Evolutionary conservation across 2,113 vertebrate species (phyloP).

Genomic region (Myotis davidii): DNA sequence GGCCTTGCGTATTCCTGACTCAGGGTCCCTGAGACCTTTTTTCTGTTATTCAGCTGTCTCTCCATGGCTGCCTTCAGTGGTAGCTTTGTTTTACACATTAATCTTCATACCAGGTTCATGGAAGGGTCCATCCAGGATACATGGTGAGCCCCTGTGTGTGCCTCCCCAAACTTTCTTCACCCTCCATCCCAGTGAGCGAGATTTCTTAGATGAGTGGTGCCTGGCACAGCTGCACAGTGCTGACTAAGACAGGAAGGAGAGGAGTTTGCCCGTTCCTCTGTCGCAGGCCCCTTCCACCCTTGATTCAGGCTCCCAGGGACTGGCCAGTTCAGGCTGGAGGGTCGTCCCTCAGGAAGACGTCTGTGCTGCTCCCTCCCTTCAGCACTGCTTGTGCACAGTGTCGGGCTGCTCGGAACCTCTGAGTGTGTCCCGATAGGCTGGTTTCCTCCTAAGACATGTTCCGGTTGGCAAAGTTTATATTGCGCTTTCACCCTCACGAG

Average conservation of each 20-base stretch:
- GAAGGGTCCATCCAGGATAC: not conserved
- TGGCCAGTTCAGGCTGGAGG: not conserved
- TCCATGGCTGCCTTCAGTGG: not conserved
- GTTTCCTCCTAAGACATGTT: not conserved
- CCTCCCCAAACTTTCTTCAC: not conserved
- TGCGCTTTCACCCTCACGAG: not conserved
- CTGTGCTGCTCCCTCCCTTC: not conserved
- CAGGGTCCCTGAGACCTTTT: not conserved
- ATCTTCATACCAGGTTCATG: not conserved
- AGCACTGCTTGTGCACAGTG: too few relatives aligned
- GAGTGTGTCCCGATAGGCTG: not conserved
- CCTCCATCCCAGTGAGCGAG: not conserved
- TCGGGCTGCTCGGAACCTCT: not conserved
- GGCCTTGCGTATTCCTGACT: not conserved
- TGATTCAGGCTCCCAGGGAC: not conserved
- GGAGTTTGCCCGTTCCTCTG: not conserved
- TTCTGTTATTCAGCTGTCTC: not conserved
- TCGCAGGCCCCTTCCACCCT: not conserved
- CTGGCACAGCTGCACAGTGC: not conserved
- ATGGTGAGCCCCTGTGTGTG: not conserved
- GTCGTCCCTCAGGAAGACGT: too few relatives aligned
- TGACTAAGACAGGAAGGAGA: not conserved
- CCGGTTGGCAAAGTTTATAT: not conserved
- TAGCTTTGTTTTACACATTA: not conserved
- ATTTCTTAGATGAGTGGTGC: not conserved